Base-by-base conservation (phyloP, 2,888 invertebrate species). In the Lycophotia porphyrea region DNA sequence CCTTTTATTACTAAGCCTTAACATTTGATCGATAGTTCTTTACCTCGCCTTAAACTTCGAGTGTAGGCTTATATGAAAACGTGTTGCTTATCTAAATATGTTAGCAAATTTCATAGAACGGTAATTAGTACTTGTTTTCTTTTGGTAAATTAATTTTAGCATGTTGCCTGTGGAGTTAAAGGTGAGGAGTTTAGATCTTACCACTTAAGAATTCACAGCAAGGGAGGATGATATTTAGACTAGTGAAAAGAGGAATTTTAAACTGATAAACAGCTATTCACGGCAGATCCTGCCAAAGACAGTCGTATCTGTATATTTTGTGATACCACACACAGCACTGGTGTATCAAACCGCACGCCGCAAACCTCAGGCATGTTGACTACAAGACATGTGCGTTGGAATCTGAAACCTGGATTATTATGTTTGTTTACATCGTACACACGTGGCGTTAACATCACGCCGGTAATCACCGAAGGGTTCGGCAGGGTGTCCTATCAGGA, bases 1-100 rank as follows among this genome's bases (percentile, higher is more conserved):
- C 52, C 13, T 55, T 84, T 73, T 24, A 67, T 74, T 68, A 31
- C 77, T 39, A 72, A 73, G 72, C 31, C n/a, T 55, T 65, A 47
- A 42, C 36, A 80, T 87, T 84, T 78, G 78, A 84, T 86, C 86
- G 77, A 86, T 87, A 84, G 47, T 74, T 77, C 61, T 81, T 75
- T 39, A 70, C 70, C 65, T 72, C 24, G 61, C 61, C 71, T 64
- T 65, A 77, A 71, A 34, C 72, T 70, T 81, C 47, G 88, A 88
- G 88, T 86, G 86, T 66, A 70, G 65, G 39, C 58, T 76, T 64
- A 63, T 47, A 58, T 52, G 44, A 60, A 76, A 74, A 52, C 74
- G 68, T 81, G 74, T 71, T 60, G 44, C 52, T 74, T 74, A 81
- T 86, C 78, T 39, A 63, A 63, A 63, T 8, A 63, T 52, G n/a